phyloP scores from a whole-genome alignment of 2,888 invertebrate genomes.

The Acanthosoma haemorrhoidale region DNA sequence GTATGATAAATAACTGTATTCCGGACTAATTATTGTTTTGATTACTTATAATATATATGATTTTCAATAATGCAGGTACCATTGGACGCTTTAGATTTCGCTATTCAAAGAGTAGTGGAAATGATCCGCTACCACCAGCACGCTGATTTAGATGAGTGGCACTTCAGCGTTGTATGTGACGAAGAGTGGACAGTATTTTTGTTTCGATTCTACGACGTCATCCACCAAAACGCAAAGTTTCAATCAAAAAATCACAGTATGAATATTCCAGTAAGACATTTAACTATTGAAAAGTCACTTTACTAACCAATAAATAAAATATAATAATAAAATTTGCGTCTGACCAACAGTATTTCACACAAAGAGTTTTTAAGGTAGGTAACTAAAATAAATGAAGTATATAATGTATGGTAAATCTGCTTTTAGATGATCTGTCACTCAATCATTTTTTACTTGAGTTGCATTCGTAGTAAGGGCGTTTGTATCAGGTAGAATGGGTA shows the following conservation, averaged over 20 bases:
- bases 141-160: conserved; percentile 64
- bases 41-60: conserved; percentile 20
- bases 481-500: no score
- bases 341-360: no score
- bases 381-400: no score
- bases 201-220: conserved; percentile 59
- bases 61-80: conserved; percentile 44
- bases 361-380: no score
- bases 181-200: conserved; percentile 86
- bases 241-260: conserved; percentile 31
- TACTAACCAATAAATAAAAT: background rate
- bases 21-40: background rate
- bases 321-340: background rate
- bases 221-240: conserved; percentile 46
- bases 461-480: no score
- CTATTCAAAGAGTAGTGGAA: conserved; percentile 64
- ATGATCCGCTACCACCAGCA: conserved; percentile 49
- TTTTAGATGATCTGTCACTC: no score
- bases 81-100: conserved; percentile 59
- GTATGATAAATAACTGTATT: conserved; percentile 31
- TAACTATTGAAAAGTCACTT: background rate
- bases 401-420: no score
- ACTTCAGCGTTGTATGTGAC: conserved; percentile 60
- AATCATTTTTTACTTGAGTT: no score
- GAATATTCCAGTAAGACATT: background rate